These are phyloP conservation scores for Pluvialis apricaria DNA, from an alignment of 2,113 vertebrate species.

Conservation along the genomic window DNA sequence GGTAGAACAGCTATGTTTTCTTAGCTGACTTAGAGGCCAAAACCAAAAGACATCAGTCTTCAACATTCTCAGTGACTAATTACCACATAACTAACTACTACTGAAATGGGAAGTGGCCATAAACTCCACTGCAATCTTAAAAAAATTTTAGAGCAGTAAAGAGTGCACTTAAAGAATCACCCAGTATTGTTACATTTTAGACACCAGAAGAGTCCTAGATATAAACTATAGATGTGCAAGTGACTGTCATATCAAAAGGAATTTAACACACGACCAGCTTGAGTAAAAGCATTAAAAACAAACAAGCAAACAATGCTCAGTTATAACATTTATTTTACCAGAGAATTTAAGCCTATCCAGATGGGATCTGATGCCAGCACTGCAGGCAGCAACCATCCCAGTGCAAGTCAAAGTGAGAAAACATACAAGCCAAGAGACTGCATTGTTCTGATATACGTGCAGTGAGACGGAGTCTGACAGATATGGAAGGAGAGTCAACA, in stretches of 20 bases:
- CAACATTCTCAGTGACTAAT: background rate
- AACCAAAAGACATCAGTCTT: background rate
- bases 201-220: background rate
- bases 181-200: background rate
- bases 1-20: background rate
- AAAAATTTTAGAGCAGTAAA: background rate
- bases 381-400: background rate
- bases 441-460: rapidly evolving
- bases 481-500: background rate
- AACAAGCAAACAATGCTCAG: background rate
- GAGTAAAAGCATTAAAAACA: background rate
- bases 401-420: background rate
- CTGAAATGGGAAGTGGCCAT: background rate
- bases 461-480: background rate
- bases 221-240: background rate
- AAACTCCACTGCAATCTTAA: background rate
- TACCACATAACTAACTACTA: background rate
- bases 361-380: background rate
- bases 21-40: background rate
- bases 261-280: background rate
- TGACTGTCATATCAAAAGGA: background rate
- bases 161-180: background rate
- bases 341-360: background rate
- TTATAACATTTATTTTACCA: background rate
- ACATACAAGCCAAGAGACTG: background rate